Evolutionary conservation across 1,140 invertebrate species (phyloP).

Genomic region (Dendrolimus kikuchii): DNA sequence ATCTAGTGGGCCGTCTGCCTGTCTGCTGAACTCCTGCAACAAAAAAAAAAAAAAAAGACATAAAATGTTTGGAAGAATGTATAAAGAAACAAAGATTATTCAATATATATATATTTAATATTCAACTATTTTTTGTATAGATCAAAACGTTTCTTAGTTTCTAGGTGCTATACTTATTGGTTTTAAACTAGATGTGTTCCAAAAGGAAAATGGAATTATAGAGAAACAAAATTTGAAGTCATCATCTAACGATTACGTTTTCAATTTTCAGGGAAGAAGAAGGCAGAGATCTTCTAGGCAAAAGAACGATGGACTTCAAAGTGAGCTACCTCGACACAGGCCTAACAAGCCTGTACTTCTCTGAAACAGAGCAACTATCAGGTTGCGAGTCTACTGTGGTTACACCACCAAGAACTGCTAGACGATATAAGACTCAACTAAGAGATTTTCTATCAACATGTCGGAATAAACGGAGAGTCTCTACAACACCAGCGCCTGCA

Average conservation of each 20-base stretch:
- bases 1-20: no score
- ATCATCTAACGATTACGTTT: neutral
- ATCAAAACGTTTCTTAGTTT: no score
- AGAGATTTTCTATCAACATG: conserved; percentile 94
- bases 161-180: no score
- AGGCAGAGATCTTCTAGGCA: conserved; percentile 94
- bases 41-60: no score
- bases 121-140: no score
- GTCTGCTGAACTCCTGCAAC: no score
- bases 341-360: conserved; percentile 91
- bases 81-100: no score
- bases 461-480: conserved; percentile 89
- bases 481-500: conserved; percentile 67
- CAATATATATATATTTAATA: no score
- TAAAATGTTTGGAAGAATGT: no score
- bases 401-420: conserved; percentile 84
- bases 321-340: conserved; percentile 96
- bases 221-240: no score
- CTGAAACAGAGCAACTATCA: conserved; percentile 87
- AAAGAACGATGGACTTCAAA: conserved; percentile 99
- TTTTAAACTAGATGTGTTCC: no score
- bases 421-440: conserved; percentile 93
- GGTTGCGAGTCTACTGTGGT: conserved; percentile 70
- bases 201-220: no score
- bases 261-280: conserved; percentile 93